Conservation (phyloP, 2,113 vertebrate genomes). For the Emydocephalus ijimae region DNA sequence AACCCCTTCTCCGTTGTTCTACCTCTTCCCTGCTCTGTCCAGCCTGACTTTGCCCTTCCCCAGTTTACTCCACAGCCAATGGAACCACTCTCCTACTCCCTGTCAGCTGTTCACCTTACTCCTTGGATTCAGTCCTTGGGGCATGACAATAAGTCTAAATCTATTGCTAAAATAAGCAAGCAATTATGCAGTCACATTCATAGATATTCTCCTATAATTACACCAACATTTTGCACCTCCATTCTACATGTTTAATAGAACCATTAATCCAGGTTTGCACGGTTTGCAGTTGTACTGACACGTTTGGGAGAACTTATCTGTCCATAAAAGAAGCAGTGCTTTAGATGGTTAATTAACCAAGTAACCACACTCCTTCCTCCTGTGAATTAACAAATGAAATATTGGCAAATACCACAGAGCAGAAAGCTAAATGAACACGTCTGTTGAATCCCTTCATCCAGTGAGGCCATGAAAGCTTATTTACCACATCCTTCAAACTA, state of each 20-base stretch:
- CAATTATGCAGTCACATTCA: not conserved
- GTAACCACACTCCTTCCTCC: constrained; percentile 18
- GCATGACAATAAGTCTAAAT: not conserved
- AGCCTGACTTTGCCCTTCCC: no score
- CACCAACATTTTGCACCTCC: not conserved
- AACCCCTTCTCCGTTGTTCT: no score
- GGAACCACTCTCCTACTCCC: no score
- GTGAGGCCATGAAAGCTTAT: constrained; percentile 21
- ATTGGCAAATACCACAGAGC: not conserved
- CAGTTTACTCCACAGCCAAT: no score
- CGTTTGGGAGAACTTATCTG: not conserved
- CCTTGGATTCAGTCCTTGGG: no score
- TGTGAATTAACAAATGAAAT: not conserved
- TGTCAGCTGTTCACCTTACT: no score
- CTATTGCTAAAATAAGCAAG: not conserved
- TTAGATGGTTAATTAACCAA: constrained; percentile 18
- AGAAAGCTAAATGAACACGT: not conserved
- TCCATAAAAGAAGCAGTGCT: not conserved
- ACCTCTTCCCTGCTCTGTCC: no score
- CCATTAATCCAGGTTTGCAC: not conserved
- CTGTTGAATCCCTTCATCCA: not conserved
- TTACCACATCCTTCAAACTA: constrained; percentile 30
- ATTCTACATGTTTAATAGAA: not conserved
- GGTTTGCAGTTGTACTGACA: not conserved
- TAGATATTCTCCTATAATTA: not conserved